These are phyloP conservation scores for Physella acuta DNA, from an alignment of 1,140 invertebrate species.

Conservation along the genomic window DNA sequence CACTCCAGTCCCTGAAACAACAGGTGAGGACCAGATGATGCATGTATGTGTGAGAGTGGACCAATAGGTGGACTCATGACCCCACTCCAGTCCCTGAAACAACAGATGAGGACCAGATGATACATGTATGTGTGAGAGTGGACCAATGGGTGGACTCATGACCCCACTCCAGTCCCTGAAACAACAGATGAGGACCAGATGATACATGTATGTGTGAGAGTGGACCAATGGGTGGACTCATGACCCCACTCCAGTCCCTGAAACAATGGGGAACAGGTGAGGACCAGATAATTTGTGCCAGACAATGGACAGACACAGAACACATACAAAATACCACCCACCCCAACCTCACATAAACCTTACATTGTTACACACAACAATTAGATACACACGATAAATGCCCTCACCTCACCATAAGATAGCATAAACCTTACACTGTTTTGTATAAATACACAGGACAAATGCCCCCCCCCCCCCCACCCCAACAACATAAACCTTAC, in stretches of 20 bases:
- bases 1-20: conserved; percentile 49
- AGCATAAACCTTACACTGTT: too few relatives aligned
- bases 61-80: conserved; percentile 41
- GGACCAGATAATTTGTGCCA: background rate
- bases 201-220: background rate
- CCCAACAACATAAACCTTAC: too few relatives aligned
- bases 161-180: conserved; percentile 53
- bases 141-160: conserved; percentile 35
- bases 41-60: background rate
- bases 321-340: background rate
- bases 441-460: too few relatives aligned
- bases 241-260: conserved; percentile 55
- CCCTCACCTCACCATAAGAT: too few relatives aligned
- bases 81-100: conserved; percentile 50
- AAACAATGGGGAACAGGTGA: background rate
- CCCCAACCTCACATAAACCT: background rate
- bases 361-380: too few relatives aligned
- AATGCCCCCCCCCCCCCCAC: too few relatives aligned
- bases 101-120: conserved; percentile 2
- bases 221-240: conserved; percentile 31
- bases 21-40: background rate
- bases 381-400: too few relatives aligned
- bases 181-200: background rate
- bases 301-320: background rate
- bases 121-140: background rate